Evolutionary conservation across 2,797 vertebrate species (phyloP).

Genomic region (Apodemus agrarius): DNA sequence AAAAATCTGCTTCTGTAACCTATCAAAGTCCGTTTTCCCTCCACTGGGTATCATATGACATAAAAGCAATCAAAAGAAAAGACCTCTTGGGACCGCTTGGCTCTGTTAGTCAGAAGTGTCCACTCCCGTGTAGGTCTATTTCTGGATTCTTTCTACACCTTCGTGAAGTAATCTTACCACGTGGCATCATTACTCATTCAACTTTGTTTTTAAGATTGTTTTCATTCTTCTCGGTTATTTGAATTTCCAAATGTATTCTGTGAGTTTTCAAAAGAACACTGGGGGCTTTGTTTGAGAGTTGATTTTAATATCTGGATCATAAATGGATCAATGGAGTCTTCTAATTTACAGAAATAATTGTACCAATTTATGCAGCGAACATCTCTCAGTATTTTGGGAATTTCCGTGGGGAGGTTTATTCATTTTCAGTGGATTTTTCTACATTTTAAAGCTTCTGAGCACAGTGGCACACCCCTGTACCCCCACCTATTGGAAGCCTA

Average conservation of each 20-base stretch:
- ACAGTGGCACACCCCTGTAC: no score
- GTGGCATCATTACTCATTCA: neutral
- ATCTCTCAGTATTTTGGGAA: neutral
- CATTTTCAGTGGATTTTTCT: neutral
- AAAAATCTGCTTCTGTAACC: neutral
- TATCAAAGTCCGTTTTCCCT: neutral
- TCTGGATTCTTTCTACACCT: neutral
- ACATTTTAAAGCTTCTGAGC: neutral
- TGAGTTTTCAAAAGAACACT: neutral
- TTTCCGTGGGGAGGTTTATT: neutral
- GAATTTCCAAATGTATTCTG: neutral
- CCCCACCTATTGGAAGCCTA: no score
- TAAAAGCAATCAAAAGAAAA: neutral
- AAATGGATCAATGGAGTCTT: neutral
- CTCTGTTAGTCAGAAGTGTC: neutral
- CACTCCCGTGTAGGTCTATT: neutral
- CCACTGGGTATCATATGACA: neutral
- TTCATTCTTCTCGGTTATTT: neutral
- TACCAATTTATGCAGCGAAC: neutral
- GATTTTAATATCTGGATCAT: neutral
- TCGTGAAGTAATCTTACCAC: neutral
- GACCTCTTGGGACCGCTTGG: neutral
- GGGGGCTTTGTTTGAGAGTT: neutral
- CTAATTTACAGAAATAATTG: neutral
- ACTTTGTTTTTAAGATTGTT: neutral